Base-by-base conservation (phyloP, 2,888 invertebrate species). In the Plagiodera versicolora region DNA sequence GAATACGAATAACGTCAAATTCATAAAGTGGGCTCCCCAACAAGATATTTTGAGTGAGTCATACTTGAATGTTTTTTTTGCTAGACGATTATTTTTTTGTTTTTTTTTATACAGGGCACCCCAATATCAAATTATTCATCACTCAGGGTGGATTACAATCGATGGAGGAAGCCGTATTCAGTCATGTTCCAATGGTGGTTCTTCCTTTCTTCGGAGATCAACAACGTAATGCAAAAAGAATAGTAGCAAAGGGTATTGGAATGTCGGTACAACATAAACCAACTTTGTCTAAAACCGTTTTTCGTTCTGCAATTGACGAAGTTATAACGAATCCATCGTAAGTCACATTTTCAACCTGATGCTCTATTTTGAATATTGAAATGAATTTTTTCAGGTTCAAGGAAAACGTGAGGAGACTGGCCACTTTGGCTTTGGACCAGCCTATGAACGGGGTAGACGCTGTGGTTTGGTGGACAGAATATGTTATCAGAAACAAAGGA, bases 201-300 rank as follows among this genome's bases (percentile, higher is more conserved):
- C 56, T 81, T 18, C 80, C 80, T 4, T 74, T 80, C 69, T 61
- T 77, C 1, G 76, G 70, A 0, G 80, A 80, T 56, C 80, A 81
- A 54, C 9, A 50, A 16, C 47, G 50, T 10, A 66, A 66, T 24
- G 63, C 61, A 2, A 56, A 47, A 45, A 56, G 53, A 5, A 52
- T 66, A n/a, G 64, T 45, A 16, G 24, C 57, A 14, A 64, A 61
- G 50, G 71, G 70, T 39, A 63, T 71, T 14, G 72, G 68, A 28
- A 46, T 65, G 50, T 17, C 32, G 20, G 50, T 72, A 1, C 63
- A 70, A 47, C 66, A 68, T 16, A 58, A 64, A 11, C 67, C 59
- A n/a, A 14, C 35, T n/a, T 58, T 75, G 6, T 65, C 63, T 11
- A 68, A 70, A 63, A 66, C 69, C 19, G 56, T 64, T 19, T 65